These are phyloP conservation scores for Cheilosia urbana DNA, from an alignment of 2,888 invertebrate genomes.

Conservation along the genomic window DNA sequence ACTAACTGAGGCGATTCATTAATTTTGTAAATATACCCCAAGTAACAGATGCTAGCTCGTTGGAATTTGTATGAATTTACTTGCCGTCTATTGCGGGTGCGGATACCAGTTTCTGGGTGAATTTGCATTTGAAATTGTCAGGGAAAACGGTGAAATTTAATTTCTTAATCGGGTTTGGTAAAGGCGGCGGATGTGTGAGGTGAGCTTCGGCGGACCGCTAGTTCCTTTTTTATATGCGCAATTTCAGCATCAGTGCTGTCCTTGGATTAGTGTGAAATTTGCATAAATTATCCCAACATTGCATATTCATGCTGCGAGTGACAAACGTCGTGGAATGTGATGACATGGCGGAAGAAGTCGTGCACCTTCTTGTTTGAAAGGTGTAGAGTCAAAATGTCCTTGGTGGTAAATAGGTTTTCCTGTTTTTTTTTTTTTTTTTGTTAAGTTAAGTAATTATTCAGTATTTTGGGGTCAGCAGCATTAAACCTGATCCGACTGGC, in stretches of 20 bases:
- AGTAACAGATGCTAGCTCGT: slow-evolving; percentile 9
- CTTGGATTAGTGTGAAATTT: slow-evolving; percentile 83
- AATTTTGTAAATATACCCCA: slow-evolving; percentile 53
- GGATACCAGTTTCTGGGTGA: slow-evolving; percentile 7
- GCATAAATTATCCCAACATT: slow-evolving; percentile 84
- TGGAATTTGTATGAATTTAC: slow-evolving; percentile 12
- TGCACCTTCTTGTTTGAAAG: slow-evolving; percentile 4
- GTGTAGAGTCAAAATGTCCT: slow-evolving; percentile 63
- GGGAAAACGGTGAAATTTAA: slow-evolving; percentile 54
- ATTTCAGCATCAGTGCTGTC: slow-evolving; percentile 56
- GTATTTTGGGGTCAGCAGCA: slow-evolving; percentile 79
- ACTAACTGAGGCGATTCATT: slow-evolving; percentile 58
- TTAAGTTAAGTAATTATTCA: slow-evolving; percentile 80
- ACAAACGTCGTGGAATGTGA: slow-evolving; percentile 16
- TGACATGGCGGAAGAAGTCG: slow-evolving; percentile 18
- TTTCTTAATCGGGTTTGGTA: slow-evolving; percentile 56
- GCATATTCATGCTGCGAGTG: slow-evolving; percentile 82
- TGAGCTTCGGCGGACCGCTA: slow-evolving; percentile 29
- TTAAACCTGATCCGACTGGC: slow-evolving; percentile 79
- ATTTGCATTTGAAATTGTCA: slow-evolving; percentile 57
- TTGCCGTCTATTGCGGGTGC: slow-evolving; percentile 17
- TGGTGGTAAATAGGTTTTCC: slow-evolving; percentile 61
- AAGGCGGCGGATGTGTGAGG: slow-evolving; percentile 43
- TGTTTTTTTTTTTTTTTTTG: slow-evolving; percentile 26
- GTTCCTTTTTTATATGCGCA: slow-evolving; percentile 37